Conservation (phyloP, 2,888 invertebrate genomes). For the Nudaria mundana region DNA sequence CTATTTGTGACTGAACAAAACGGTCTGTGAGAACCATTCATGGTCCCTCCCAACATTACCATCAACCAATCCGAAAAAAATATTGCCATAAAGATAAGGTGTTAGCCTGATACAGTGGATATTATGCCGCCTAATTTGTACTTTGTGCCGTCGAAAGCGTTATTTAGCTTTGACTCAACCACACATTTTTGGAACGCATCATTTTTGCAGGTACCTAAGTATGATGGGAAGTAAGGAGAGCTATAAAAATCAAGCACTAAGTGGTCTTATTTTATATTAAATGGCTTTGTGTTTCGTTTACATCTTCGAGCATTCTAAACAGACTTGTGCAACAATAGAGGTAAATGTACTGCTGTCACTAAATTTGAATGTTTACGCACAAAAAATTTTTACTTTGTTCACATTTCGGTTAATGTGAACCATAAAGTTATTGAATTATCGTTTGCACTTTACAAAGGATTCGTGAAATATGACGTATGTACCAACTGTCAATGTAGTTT, state of each 20-base stretch:
- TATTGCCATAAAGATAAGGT: constrained; percentile 46
- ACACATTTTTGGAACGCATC: constrained; percentile 47
- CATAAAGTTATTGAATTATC: constrained; percentile 35
- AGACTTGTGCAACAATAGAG: constrained; percentile 40
- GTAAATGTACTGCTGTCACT: constrained; percentile 32
- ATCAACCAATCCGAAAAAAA: constrained; percentile 53
- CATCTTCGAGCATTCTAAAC: constrained; percentile 40
- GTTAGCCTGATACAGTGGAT: constrained; percentile 43
- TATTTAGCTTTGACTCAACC: constrained; percentile 51
- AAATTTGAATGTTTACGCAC: constrained; percentile 42
- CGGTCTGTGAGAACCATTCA: constrained; percentile 35
- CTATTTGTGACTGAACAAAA: constrained; percentile 52
- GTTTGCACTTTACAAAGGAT: constrained; percentile 12
- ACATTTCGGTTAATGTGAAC: constrained; percentile 35
- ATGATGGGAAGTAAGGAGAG: constrained; percentile 45
- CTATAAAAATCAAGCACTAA: constrained; percentile 48
- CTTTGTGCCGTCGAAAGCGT: constrained; percentile 42
- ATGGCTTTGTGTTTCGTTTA: constrained; percentile 41
- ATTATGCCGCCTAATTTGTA: constrained; percentile 57
- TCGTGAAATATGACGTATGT: constrained; percentile 5
- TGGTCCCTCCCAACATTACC: constrained; percentile 45
- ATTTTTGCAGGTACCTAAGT: constrained; percentile 53
- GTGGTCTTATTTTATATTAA: constrained; percentile 48
- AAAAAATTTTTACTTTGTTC: constrained; percentile 39
- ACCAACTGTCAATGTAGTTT: no score